phyloP scores from a whole-genome alignment of 2,113 vertebrate species.

The Pangasianodon gigas region DNA sequence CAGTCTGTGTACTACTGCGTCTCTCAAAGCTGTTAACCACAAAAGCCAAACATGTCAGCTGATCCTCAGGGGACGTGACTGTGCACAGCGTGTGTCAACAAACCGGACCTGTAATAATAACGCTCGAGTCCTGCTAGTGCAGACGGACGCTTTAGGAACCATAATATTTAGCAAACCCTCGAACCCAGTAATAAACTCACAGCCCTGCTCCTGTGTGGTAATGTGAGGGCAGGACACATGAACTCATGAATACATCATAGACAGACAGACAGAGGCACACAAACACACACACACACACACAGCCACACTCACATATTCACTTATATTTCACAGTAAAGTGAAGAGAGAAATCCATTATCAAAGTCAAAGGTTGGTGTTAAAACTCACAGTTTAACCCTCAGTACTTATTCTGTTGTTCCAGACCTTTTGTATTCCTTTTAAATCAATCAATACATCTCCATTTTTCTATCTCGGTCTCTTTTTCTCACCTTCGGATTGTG shows the following conservation, averaged over 20 bases:
- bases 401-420: not conserved
- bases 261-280: not conserved
- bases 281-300: not conserved
- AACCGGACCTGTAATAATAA: conserved; percentile 15
- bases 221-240: not conserved
- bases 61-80: conserved; percentile 13
- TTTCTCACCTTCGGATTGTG: not conserved
- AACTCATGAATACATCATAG: not conserved
- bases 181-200: conserved; percentile 16
- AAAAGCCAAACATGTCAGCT: conserved; percentile 10
- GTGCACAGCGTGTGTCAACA: conserved; percentile 15
- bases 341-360: not conserved
- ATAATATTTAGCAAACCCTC: conserved; percentile 43
- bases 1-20: not conserved
- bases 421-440: not conserved
- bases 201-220: not conserved
- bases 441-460: not conserved
- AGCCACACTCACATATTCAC: not conserved
- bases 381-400: not conserved
- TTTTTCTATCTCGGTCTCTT: not conserved
- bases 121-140: conserved; percentile 6
- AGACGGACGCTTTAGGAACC: conserved; percentile 25
- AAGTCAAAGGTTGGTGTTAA: not conserved
- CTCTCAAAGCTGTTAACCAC: not conserved
- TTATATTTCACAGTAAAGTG: not conserved